Evolutionary conservation across 2,888 invertebrate species (phyloP).

Genomic region (Choreutis nemorana): DNA sequence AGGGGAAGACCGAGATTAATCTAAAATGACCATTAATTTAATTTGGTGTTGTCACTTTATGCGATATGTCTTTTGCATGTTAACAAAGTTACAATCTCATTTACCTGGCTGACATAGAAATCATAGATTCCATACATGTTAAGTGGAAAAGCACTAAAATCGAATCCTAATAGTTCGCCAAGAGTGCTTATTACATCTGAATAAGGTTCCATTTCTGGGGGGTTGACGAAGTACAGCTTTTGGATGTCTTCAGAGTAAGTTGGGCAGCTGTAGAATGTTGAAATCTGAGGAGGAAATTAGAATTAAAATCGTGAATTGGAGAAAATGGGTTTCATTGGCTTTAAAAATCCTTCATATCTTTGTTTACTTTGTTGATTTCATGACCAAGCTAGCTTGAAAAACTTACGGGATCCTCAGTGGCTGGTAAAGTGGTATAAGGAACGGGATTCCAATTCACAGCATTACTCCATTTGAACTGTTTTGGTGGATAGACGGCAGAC

Average conservation of each 20-base stretch:
- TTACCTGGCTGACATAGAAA: constrained; percentile 19
- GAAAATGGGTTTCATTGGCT: too few species aligned
- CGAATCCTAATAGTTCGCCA: constrained; percentile 9
- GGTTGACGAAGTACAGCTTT: neutral
- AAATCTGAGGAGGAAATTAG: constrained; percentile 17
- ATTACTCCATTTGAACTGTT: neutral
- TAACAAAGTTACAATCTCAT: neutral
- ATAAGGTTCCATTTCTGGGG: constrained; percentile 12
- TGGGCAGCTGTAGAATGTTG: constrained; percentile 21
- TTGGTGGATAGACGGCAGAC: constrained; percentile 4
- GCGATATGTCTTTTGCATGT: too few species aligned
- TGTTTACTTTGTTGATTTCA: too few species aligned
- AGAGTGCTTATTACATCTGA: constrained; percentile 11
- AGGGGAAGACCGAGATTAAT: neutral
- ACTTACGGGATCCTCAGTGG: constrained; percentile 28
- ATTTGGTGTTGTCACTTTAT: too few species aligned
- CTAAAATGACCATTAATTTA: too few species aligned
- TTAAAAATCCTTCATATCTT: too few species aligned
- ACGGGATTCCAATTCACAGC: constrained; percentile 5
- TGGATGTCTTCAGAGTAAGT: constrained; percentile 6
- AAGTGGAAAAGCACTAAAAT: constrained; percentile 10
- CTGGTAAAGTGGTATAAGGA: constrained; percentile 4
- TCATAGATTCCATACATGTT: constrained; percentile 16
- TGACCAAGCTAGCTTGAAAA: too few species aligned
- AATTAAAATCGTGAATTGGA: too few species aligned